Conservation (phyloP, 2,113 vertebrate genomes). For the Scomber japonicus region DNA sequence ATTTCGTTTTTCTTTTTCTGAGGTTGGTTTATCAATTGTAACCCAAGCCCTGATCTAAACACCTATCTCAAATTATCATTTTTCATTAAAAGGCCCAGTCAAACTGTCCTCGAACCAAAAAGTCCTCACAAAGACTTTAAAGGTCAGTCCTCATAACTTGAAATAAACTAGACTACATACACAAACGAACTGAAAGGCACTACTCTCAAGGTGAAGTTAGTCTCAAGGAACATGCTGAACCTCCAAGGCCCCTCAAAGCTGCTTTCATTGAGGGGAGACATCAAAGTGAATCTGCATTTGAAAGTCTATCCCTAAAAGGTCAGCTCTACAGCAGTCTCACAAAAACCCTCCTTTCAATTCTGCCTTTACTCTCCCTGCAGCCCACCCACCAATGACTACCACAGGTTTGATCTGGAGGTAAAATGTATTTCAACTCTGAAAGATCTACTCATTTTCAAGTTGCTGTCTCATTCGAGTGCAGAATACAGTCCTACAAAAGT, state of each 20-base stretch:
- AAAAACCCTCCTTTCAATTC: constrained; percentile 17
- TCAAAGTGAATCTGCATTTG: constrained; percentile 51
- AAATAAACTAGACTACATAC: neutral
- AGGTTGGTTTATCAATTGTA: too few species aligned
- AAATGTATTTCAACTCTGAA: constrained; percentile 4
- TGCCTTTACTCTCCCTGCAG: neutral
- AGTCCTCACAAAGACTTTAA: too few species aligned
- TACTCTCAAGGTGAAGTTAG: neutral
- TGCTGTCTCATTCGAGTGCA: neutral
- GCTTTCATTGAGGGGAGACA: constrained; percentile 44
- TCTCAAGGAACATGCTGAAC: neutral
- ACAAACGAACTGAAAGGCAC: too few species aligned
- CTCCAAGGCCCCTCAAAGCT: constrained; percentile 29
- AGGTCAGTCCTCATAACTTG: neutral
- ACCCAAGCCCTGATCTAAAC: too few species aligned
- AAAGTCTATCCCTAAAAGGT: constrained; percentile 49
- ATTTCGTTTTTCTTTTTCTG: too few species aligned
- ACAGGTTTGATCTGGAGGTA: neutral
- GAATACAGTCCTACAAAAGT: neutral
- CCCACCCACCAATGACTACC: neutral
- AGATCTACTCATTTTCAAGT: constrained; percentile 1
- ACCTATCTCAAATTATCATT: too few species aligned
- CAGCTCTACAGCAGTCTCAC: constrained; percentile 16
- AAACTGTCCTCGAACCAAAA: too few species aligned
- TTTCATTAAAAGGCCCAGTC: too few species aligned